These are phyloP conservation scores for sheep (Ovis aries) DNA, from an alignment of 2,113 vertebrate genomes.

Conservation along the genomic window DNA sequence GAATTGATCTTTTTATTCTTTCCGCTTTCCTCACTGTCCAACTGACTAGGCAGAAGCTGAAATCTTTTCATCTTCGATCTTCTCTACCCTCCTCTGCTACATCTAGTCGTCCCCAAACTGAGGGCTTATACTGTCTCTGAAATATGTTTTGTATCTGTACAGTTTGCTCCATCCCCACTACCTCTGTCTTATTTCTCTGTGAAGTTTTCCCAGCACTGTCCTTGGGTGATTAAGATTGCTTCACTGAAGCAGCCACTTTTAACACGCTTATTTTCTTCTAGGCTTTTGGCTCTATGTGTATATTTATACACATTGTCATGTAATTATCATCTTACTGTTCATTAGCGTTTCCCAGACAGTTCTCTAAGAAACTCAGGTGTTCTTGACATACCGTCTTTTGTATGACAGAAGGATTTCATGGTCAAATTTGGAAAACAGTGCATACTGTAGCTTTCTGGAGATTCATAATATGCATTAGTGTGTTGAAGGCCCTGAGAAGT, in stretches of 20 bases:
- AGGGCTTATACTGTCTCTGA: neutral
- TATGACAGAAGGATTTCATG: neutral
- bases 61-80: neutral
- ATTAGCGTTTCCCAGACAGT: neutral
- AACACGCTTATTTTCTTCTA: neutral
- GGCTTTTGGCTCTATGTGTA: neutral
- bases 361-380: neutral
- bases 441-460: neutral
- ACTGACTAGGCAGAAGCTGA: neutral
- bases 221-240: neutral
- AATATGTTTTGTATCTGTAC: neutral
- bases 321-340: neutral
- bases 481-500: neutral
- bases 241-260: neutral
- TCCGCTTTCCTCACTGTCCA: neutral
- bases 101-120: neutral
- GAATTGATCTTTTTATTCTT: neutral
- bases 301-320: neutral
- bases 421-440: neutral
- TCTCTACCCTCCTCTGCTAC: neutral
- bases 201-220: neutral
- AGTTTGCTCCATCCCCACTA: neutral
- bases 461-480: neutral
- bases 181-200: neutral
- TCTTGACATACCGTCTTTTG: neutral